Base-by-base conservation (phyloP, 2,113 vertebrate genomes). In the Bothrops jararaca region DNA sequence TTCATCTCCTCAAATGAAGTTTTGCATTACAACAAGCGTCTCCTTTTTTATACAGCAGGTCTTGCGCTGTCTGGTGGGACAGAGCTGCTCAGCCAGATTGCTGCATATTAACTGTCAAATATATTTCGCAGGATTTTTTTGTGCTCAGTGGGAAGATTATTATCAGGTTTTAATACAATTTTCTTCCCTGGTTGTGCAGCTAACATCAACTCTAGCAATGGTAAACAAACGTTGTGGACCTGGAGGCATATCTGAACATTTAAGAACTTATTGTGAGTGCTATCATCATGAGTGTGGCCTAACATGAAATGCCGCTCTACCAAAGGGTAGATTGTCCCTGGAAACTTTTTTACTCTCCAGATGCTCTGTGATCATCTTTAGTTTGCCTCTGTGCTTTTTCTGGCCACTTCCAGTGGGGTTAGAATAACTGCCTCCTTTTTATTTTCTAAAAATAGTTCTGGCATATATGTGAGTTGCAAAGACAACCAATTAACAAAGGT, bases 131-230 rank as follows among this genome's bases (percentile, higher is more conserved):
- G 1, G 1, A 80, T 91, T 0, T 5, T 12, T 29, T 29, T 50
- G 52, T 56, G 54, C 54, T 5, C 12, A 54, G 2, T 1, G 48
- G 50, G 93, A 42, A 7, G 3, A 45, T 20, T 90, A 89, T 52
- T 85, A 88, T 20, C 42, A 3, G 1, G 91, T 91, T 0, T 34
- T 23, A 5, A 0, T 1, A 3, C 7, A 42, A 6, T 13, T 0
- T 0, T 48, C 85, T 53, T 18, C 64, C 60, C 26, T 74, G 0
- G 24, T 11, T 39, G 22, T 58, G 92, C 29, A 1, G 60, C 88
- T 22, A 58, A 89, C 92, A 11, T 0, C 0, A 1, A 0, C 53
- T 4, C 0, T 0, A 22, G 69, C 60, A 7, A 29, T 6, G 0
- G 8, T 5, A 74, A 20, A 52, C 85, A 18, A 29, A 22, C 29